phyloP scores from a whole-genome alignment of 2,888 invertebrate genomes.

The Aplocera efformata region DNA sequence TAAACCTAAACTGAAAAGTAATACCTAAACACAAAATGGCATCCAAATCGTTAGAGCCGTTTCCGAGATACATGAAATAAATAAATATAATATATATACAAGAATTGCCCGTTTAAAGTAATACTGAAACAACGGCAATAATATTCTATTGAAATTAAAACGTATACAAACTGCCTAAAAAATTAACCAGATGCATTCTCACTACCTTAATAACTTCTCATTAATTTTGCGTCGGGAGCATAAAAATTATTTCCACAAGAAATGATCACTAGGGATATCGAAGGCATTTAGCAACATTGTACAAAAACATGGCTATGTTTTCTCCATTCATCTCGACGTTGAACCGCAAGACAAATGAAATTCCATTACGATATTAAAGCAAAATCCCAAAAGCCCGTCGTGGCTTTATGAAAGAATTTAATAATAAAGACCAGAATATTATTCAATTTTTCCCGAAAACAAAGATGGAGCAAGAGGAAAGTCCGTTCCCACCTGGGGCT shows the following conservation, averaged over 20 bases:
- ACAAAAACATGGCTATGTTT: slow-evolving; percentile 41
- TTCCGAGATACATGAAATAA: no score
- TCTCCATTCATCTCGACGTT: slow-evolving; percentile 34
- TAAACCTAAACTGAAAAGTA: no score
- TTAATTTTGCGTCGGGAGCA: no score
- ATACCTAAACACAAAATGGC: no score
- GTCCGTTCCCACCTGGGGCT: slow-evolving; percentile 72
- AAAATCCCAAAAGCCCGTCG: slow-evolving; percentile 65
- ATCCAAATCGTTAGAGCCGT: no score
- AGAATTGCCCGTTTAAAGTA: background rate
- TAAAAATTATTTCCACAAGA: background rate
- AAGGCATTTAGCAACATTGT: slow-evolving; percentile 32
- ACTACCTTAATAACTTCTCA: no score
- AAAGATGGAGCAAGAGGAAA: slow-evolving; percentile 72
- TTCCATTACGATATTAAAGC: slow-evolving; percentile 72
- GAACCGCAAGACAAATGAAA: slow-evolving; percentile 65
- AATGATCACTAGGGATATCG: slow-evolving; percentile 35
- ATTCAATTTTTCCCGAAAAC: slow-evolving; percentile 72
- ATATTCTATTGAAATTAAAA: background rate
- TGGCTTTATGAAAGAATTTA: slow-evolving; percentile 74
- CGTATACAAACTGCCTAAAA: background rate
- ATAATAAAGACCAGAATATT: slow-evolving; percentile 74
- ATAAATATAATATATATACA: no score
- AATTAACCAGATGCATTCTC: no score
- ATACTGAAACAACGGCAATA: background rate